These are phyloP conservation scores for Chitala chitala DNA, from an alignment of 2,113 vertebrate genomes.

Conservation along the genomic window DNA sequence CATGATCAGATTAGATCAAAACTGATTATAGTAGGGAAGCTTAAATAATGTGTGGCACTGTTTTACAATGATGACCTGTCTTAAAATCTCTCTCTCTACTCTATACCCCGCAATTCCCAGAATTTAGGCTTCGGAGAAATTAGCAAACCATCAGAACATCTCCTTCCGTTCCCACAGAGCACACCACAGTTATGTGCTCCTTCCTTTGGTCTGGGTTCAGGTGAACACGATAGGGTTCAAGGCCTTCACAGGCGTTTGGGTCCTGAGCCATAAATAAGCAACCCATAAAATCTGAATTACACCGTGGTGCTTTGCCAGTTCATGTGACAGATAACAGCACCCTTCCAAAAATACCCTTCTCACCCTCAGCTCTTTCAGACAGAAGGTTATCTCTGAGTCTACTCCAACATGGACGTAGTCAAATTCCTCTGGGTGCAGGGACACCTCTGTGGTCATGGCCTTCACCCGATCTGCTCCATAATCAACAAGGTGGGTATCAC, in stretches of 20 bases:
- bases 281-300: constrained; percentile 35
- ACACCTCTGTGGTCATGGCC: constrained; percentile 74
- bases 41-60: not conserved
- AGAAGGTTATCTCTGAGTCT: constrained; percentile 85
- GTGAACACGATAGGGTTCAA: constrained; percentile 36
- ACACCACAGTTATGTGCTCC: constrained; percentile 4
- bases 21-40: not conserved
- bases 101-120: not conserved
- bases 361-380: constrained; percentile 92
- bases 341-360: constrained; percentile 43
- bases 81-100: not conserved
- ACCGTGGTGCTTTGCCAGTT: constrained; percentile 8
- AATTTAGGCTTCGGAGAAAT: not conserved
- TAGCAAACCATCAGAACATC: constrained; percentile 28
- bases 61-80: not conserved
- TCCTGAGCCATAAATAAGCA: constrained; percentile 39
- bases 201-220: constrained; percentile 26
- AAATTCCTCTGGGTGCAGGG: constrained; percentile 79
- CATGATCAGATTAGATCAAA: not conserved
- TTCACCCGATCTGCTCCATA: constrained; percentile 65
- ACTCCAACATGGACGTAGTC: constrained; percentile 79
- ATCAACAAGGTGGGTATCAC: not conserved
- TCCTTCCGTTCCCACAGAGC: not conserved
- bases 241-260: constrained; percentile 23
- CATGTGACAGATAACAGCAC: constrained; percentile 36